These are phyloP conservation scores for Manis pentadactyla DNA, from an alignment of 2,797 vertebrate genomes.

Conservation along the genomic window DNA sequence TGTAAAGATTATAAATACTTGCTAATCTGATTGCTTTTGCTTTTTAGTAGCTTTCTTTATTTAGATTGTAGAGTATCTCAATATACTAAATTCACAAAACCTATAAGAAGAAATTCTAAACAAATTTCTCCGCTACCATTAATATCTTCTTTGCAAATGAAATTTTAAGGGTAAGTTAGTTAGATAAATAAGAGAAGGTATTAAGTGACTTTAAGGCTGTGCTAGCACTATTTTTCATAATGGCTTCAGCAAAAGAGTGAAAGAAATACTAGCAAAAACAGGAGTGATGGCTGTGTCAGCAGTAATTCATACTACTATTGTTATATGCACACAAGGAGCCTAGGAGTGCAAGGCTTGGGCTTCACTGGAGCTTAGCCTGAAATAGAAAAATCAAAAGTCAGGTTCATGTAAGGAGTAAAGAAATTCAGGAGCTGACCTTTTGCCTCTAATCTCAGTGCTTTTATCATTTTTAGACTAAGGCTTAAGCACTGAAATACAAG, in stretches of 20 bases:
- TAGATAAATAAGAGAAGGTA: not conserved
- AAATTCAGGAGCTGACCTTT: conserved; percentile 61
- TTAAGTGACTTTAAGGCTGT: not conserved
- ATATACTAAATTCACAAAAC: not conserved
- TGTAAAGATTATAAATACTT: not conserved
- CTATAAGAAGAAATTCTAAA: not conserved
- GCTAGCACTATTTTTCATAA: conserved; percentile 62
- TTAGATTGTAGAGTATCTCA: not conserved
- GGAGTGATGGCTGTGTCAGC: not conserved
- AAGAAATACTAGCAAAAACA: conserved; percentile 50
- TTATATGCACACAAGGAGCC: not conserved
- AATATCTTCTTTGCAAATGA: conserved; percentile 41
- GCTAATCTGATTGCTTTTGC: conserved; percentile 14
- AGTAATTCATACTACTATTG: conserved; percentile 17
- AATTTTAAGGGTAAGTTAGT: conserved; percentile 32
- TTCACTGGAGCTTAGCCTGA: not conserved
- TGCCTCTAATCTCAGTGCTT: conserved; percentile 45
- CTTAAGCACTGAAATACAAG: conserved; percentile 49
- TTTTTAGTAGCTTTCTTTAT: conserved; percentile 2
- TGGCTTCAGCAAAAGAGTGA: conserved; percentile 53
- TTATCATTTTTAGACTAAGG: conserved; percentile 41
- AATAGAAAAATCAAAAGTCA: conserved; percentile 29
- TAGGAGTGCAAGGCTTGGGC: not conserved
- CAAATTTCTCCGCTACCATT: not conserved
- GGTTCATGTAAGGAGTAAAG: not conserved